Percentiles rank a stretch among this genome's conserved stretches.
Conservation (phyloP, 2,797 vertebrate genomes). For the Nannoperca australis region DNA sequence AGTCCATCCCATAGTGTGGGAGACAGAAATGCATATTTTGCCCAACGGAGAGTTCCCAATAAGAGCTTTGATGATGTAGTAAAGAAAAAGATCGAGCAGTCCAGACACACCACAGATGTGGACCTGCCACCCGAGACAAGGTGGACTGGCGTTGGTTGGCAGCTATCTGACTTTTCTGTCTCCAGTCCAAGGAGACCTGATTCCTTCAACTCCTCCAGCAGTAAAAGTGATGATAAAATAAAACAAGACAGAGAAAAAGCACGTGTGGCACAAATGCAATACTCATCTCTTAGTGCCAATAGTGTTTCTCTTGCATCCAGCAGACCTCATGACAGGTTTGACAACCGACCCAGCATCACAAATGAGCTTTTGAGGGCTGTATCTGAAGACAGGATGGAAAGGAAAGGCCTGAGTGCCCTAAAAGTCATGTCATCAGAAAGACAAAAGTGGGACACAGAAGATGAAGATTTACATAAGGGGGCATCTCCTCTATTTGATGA, state of each 20-base stretch:
- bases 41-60: constrained; percentile 13
- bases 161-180: constrained; percentile 32
- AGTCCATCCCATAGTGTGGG: neutral
- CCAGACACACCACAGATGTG: constrained; percentile 11
- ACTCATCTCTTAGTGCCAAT: constrained; percentile 28
- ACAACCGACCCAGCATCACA: constrained; percentile 56
- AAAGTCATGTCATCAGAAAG: constrained; percentile 72
- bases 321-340: constrained; percentile 45
- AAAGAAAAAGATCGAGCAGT: constrained; percentile 28
- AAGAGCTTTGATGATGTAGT: constrained; percentile 37
- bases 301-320: constrained; percentile 17
- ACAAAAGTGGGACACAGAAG: constrained; percentile 60
- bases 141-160: constrained; percentile 52
- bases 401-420: constrained; percentile 73
- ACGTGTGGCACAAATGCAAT: constrained; percentile 26
- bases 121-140: constrained; percentile 48
- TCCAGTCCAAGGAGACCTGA: constrained; percentile 14
- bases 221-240: constrained; percentile 18
- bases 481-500: constrained; percentile 4
- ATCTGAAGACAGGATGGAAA: constrained; percentile 25
- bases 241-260: constrained; percentile 28
- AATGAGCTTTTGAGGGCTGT: constrained; percentile 25
- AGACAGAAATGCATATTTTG: constrained; percentile 13
- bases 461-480: neutral
- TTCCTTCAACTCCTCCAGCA: constrained; percentile 27